Percentiles rank a stretch among this genome's conserved stretches.
phyloP scores from a whole-genome alignment of 2,113 vertebrate genomes.

The Dendropsophus ebraccatus region DNA sequence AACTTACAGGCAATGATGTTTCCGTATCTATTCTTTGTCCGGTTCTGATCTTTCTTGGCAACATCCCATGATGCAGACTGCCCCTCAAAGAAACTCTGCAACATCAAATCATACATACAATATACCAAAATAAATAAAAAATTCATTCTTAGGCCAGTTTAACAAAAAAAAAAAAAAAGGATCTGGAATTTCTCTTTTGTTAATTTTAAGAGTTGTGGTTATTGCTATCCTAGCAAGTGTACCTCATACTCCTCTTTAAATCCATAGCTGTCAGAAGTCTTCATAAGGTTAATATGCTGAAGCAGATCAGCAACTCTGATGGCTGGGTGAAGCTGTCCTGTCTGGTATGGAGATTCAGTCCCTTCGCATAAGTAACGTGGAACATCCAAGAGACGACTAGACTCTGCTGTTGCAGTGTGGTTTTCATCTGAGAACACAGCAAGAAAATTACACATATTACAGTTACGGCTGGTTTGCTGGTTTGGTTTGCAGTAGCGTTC shows the following conservation, averaged over 20 bases:
- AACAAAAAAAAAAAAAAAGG: too few species aligned
- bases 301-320: conserved; percentile 96
- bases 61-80: conserved; percentile 99
- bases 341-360: conserved; percentile 96
- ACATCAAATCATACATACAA: conserved; percentile 59
- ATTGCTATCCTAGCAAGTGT: conserved; percentile 17
- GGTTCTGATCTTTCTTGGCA: conserved; percentile 98
- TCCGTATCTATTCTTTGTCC: conserved; percentile 98
- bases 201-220: not conserved
- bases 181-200: not conserved
- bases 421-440: conserved; percentile 85
- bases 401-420: conserved; percentile 86
- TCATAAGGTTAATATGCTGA: conserved; percentile 99
- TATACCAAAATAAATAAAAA: too few species aligned
- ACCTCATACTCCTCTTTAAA: conserved; percentile 99
- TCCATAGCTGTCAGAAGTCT: conserved; percentile 98
- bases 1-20: conserved; percentile 99
- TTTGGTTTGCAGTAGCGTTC: too few species aligned
- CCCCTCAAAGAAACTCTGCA: conserved; percentile 98
- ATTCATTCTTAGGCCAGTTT: too few species aligned
- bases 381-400: conserved; percentile 91
- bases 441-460: not conserved
- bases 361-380: conserved; percentile 96
- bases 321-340: conserved; percentile 95
- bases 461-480: not conserved